Percentiles rank a stretch among this genome's conserved stretches.
Evolutionary conservation across 2,113 vertebrate genomes (phyloP).

Genomic region (Carassius gibelio): DNA sequence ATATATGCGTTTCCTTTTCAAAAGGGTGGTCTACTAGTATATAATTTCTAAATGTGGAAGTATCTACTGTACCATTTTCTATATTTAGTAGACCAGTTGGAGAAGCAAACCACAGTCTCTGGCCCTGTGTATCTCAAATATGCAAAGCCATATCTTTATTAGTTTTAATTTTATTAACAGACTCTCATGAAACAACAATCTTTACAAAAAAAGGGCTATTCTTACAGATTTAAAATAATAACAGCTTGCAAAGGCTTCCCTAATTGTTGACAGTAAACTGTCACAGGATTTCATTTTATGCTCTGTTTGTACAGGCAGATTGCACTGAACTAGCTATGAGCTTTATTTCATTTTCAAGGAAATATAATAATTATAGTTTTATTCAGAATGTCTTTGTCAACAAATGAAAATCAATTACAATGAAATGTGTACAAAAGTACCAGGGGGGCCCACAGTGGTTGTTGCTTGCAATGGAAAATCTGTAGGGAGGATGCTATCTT

Average conservation of each 20-base stretch:
- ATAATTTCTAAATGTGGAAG: slow-evolving; percentile 40
- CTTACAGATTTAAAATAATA: slow-evolving; percentile 43
- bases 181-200: slow-evolving; percentile 59
- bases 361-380: background rate
- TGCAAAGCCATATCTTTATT: slow-evolving; percentile 57
- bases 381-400: slow-evolving; percentile 5
- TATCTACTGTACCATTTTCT: background rate
- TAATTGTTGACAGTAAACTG: slow-evolving; percentile 57
- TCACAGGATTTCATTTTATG: slow-evolving; percentile 59
- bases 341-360: slow-evolving; percentile 11
- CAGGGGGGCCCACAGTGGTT: background rate
- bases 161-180: slow-evolving; percentile 63
- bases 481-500: slow-evolving; percentile 4
- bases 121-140: slow-evolving; percentile 58
- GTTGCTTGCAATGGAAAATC: background rate
- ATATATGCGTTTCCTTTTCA: background rate
- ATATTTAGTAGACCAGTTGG: background rate
- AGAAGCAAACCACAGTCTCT: background rate
- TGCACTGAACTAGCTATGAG: slow-evolving; percentile 46
- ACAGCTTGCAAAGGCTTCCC: slow-evolving; percentile 5
- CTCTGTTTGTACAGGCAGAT: slow-evolving; percentile 66
- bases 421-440: background rate
- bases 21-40: background rate
- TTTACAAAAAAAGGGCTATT: slow-evolving; percentile 51
- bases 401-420: background rate